Percentiles rank a stretch among this genome's conserved stretches.
phyloP scores from a whole-genome alignment of 2,888 invertebrate genomes.

The Orthosia gothica region DNA sequence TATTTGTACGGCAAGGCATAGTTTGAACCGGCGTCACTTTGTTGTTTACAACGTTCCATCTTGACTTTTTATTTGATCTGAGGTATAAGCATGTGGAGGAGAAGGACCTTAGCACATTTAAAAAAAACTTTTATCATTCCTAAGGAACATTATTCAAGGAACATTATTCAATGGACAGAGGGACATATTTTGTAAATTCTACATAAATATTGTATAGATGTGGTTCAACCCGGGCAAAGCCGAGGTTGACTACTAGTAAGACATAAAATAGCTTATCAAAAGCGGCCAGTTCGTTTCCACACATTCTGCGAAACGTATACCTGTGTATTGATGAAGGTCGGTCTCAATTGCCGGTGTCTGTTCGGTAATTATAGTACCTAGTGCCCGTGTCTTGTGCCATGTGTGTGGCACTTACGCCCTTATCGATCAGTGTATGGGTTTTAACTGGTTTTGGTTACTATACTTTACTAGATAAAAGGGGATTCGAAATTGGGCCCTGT shows the following conservation, averaged over 20 bases:
- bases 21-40: no score
- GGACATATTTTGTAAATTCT: no score
- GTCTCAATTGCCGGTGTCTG: conserved; percentile 81
- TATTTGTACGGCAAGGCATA: no score
- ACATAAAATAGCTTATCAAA: conserved; percentile 21
- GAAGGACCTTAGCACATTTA: no score
- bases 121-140: no score
- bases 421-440: conserved; percentile 1
- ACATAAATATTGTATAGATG: no score
- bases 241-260: not conserved
- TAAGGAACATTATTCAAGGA: no score
- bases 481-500: not conserved
- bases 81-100: no score
- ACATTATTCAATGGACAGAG: no score
- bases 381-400: conserved; percentile 61
- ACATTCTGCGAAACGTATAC: conserved; percentile 50
- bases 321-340: conserved; percentile 71
- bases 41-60: no score
- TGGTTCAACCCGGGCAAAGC: not conserved
- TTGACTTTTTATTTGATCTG: no score
- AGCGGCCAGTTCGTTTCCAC: conserved; percentile 42
- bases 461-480: not conserved
- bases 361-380: conserved; percentile 80
- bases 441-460: conserved; percentile 9
- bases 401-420: conserved; percentile 29